Base-by-base conservation (phyloP, 2,797 vertebrate species). In the Phrynocephalus guinanensis region DNA sequence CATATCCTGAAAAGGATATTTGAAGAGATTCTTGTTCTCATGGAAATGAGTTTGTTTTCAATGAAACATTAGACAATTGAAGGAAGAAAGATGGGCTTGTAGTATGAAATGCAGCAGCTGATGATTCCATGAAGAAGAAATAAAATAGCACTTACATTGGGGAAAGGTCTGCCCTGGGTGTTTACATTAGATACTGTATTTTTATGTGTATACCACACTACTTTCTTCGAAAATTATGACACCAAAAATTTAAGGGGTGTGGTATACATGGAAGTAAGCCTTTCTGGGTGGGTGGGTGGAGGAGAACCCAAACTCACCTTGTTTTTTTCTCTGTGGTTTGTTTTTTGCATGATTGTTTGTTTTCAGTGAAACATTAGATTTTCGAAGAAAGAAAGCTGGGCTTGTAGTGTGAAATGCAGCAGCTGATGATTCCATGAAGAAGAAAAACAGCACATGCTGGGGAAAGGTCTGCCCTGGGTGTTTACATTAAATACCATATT, bases 391-490 rank as follows among this genome's bases (percentile, higher is more conserved):
- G 56, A 56, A 80, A 88, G 63, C 28, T 88, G 44, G 60, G 44
- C 48, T 38, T 70, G 72, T 85, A 75, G n/a, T 85, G 48, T 82
- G 79, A 89, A 89, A 77, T 89, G 83, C 38, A 76, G 77, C 76
- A n/a, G 11, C 71, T 30, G 5, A 48, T 77, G 33, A 48, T 26
- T 77, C 48, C 83, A 68, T 60, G 48, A n/a, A 24, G 76, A 10
- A 76, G 28, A 56, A 56, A 70, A 28, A 50, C 52, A 85, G 71
- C 56, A 10, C 26, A 24, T 9, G 11, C 6, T 15, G n/a, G 38
- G n/a, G 67, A 77, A 15, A 70, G 13, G 26, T 30, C 30, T 73
- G 48, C 5, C 28, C 83, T 44, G 5, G 1, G 63, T 70, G 26
- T 85, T 85, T 85, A 82, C 78, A 63, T 82, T 82, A n/a, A 48